Conservation (phyloP, 2,888 invertebrate genomes). For the Pachliopta kotzebuea region DNA sequence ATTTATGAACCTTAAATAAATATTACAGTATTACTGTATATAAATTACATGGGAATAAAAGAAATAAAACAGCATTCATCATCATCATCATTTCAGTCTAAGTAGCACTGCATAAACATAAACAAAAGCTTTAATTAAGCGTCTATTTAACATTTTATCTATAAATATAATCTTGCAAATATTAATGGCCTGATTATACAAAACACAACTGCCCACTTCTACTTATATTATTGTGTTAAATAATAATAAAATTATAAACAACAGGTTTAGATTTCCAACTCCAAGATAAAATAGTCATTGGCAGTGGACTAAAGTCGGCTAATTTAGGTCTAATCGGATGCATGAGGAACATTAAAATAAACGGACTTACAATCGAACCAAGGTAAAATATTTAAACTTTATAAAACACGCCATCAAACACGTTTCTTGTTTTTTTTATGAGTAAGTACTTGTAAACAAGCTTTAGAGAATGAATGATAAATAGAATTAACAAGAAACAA, state of each 20-base stretch:
- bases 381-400: constrained; percentile 44
- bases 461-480: too few species aligned
- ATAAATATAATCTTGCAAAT: background rate
- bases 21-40: too few species aligned
- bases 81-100: too few species aligned
- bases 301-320: constrained; percentile 87
- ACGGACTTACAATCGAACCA: constrained; percentile 90
- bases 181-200: background rate
- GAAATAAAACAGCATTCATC: too few species aligned
- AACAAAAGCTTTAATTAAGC: background rate
- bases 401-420: background rate
- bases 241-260: background rate
- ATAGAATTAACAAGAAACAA: too few species aligned
- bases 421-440: background rate
- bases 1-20: too few species aligned
- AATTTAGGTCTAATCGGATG: constrained; percentile 93
- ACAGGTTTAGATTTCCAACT: constrained; percentile 82
- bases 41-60: too few species aligned
- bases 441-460: too few species aligned
- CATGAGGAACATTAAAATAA: constrained; percentile 93
- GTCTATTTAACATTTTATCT: background rate
- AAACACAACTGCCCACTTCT: too few species aligned
- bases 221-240: background rate
- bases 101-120: background rate
- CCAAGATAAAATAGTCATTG: constrained; percentile 87